Percentiles rank a stretch among this genome's conserved stretches.
These are phyloP conservation scores for Drosophila azteca DNA, from an alignment of 1,140 invertebrate genomes.

Conservation along the genomic window DNA sequence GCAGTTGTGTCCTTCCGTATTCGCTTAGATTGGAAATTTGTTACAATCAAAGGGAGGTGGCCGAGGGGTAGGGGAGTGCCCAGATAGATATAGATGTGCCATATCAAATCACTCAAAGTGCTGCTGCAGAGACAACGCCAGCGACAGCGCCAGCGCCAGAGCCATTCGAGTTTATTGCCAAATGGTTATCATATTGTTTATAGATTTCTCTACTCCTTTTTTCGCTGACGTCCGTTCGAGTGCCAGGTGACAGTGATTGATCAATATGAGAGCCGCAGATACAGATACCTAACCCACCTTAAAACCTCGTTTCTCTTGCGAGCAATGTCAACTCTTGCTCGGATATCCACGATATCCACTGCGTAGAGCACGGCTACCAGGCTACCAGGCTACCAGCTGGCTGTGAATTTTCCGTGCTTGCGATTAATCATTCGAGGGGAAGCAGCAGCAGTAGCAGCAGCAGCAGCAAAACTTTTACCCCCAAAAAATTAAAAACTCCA, in stretches of 20 bases:
- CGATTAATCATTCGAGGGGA: conserved; percentile 66
- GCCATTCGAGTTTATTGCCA: conserved; percentile 73
- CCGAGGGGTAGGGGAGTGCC: conserved; percentile 5
- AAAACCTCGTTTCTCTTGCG: conserved; percentile 65
- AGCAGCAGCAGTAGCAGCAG: conserved; percentile 38
- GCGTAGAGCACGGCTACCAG: neutral
- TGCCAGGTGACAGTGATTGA: conserved; percentile 75
- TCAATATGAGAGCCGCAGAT: conserved; percentile 68
- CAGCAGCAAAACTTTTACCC: conserved; percentile 51
- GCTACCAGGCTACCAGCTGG: conserved; percentile 20
- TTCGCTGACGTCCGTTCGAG: conserved; percentile 6
- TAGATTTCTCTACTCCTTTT: conserved; percentile 55
- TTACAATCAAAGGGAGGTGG: conserved; percentile 67
- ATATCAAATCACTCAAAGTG: conserved; percentile 80
- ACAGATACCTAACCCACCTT: conserved; percentile 44
- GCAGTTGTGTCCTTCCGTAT: conserved; percentile 46
- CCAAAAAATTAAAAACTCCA: conserved; percentile 52
- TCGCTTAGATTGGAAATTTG: conserved; percentile 74
- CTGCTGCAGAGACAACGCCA: conserved; percentile 56
- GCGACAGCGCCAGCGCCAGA: conserved; percentile 7
- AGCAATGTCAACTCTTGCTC: conserved; percentile 22
- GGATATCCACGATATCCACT: too few species aligned
- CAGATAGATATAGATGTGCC: conserved; percentile 49
- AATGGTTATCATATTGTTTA: conserved; percentile 82
- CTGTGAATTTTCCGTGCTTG: conserved; percentile 46